phyloP scores from a whole-genome alignment of 2,797 vertebrate genomes.

The Podargus strigoides region DNA sequence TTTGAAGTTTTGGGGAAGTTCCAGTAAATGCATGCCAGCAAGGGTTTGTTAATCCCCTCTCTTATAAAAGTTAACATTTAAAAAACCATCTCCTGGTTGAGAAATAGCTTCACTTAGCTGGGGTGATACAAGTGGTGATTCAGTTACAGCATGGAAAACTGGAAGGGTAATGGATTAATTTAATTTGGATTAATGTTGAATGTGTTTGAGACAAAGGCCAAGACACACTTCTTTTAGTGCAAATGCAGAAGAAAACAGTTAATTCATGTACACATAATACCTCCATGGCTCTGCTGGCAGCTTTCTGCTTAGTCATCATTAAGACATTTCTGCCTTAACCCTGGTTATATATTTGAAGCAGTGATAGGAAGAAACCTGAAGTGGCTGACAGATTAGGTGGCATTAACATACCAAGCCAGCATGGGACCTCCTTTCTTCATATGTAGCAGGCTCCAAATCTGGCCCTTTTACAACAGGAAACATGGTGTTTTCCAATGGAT shows the following conservation, averaged over 20 bases:
- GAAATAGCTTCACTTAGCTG: background rate
- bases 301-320: background rate
- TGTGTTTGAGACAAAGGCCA: background rate
- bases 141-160: background rate
- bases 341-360: background rate
- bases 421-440: background rate
- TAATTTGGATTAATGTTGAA: background rate
- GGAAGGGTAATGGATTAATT: background rate
- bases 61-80: background rate
- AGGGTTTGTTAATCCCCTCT: background rate
- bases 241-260: accelerated
- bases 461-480: background rate
- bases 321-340: background rate
- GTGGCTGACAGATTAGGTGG: background rate
- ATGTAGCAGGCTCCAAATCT: background rate
- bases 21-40: background rate
- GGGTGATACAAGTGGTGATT: background rate
- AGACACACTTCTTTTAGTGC: accelerated
- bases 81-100: background rate
- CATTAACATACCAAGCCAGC: background rate
- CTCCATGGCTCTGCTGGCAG: background rate
- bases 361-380: background rate
- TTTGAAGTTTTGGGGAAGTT: background rate
- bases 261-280: accelerated
- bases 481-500: background rate